These are phyloP conservation scores for Aelia acuminata DNA, from an alignment of 2,888 invertebrate genomes.

Conservation along the genomic window DNA sequence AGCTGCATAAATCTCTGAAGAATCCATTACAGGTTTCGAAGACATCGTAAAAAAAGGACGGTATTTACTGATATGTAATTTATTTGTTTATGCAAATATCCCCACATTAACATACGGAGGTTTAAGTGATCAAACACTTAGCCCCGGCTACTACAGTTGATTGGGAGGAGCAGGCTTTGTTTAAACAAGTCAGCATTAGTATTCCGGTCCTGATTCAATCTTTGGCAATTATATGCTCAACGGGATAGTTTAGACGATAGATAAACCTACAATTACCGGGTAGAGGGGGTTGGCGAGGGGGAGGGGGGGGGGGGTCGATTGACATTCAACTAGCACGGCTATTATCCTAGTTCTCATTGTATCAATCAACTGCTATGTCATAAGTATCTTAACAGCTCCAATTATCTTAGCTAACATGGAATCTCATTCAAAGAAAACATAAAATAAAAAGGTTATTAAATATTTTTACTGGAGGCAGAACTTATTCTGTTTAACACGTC, in stretches of 20 bases:
- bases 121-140: conserved; percentile 30
- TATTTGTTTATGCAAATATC: conserved; percentile 13
- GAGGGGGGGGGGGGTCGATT: background rate
- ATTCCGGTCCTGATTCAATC: background rate
- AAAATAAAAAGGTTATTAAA: background rate
- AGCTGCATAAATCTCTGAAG: background rate
- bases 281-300: background rate
- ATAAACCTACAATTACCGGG: background rate
- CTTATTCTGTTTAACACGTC: too few species aligned
- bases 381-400: background rate
- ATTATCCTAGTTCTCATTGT: background rate
- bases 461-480: background rate
- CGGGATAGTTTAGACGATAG: background rate
- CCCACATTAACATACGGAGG: background rate
- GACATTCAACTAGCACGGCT: background rate
- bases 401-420: background rate
- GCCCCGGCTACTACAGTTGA: background rate
- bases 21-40: background rate
- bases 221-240: background rate
- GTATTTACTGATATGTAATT: background rate
- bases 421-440: background rate
- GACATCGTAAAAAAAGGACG: background rate
- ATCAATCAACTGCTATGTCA: background rate
- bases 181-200: conserved; percentile 19
- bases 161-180: background rate